Evolutionary conservation across 2,888 invertebrate genomes (phyloP).

Genomic region (Acanthoscelides obtectus): DNA sequence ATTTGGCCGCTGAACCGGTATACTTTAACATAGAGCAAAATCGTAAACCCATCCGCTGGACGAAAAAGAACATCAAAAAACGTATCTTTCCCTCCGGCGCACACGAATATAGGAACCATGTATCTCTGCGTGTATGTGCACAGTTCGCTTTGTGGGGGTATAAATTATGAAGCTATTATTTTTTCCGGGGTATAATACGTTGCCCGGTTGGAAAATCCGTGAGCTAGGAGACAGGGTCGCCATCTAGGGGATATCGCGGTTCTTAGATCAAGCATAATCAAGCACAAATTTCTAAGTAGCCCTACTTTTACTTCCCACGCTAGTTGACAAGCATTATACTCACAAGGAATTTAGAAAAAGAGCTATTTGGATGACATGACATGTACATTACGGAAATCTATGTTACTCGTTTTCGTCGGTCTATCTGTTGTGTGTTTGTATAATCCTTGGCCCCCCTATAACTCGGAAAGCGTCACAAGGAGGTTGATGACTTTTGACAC

Average conservation of each 20-base stretch:
- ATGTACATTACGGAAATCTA: too few species aligned
- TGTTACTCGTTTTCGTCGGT: too few species aligned
- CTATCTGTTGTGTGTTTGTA: too few species aligned
- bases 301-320: too few species aligned
- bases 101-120: conserved; percentile 8
- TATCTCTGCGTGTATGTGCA: conserved; percentile 12
- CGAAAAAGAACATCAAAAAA: conserved; percentile 14
- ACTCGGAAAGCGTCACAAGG: too few species aligned
- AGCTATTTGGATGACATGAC: too few species aligned
- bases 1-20: not conserved
- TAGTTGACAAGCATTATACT: too few species aligned
- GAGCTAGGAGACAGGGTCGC: not conserved
- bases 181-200: conserved; percentile 12
- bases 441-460: too few species aligned
- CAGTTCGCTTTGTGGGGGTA: conserved; percentile 17
- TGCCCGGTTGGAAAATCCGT: not conserved
- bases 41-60: not conserved
- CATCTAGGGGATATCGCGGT: not conserved
- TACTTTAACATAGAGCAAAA: not conserved
- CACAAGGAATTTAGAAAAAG: too few species aligned
- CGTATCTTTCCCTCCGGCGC: conserved; percentile 17
- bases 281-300: too few species aligned
- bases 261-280: too few species aligned
- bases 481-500: too few species aligned
- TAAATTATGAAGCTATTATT: conserved; percentile 24